phyloP scores from a whole-genome alignment of 2,113 vertebrate genomes.

The Percina caprodes region DNA sequence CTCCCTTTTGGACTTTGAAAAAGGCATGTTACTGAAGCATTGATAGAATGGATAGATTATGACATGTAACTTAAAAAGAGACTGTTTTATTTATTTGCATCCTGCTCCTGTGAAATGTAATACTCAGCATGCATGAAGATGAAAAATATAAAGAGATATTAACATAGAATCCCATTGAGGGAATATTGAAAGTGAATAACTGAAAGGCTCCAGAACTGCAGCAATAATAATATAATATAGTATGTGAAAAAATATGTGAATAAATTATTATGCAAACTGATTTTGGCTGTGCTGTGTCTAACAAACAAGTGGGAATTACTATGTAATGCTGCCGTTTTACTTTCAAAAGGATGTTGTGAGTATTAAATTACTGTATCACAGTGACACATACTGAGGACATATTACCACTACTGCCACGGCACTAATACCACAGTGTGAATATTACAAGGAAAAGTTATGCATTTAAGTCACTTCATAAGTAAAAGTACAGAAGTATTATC shows the following conservation, averaged over 20 bases:
- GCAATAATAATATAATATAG: constrained; percentile 85
- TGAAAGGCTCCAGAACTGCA: constrained; percentile 81
- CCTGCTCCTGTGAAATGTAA: constrained; percentile 84
- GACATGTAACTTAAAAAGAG: constrained; percentile 80
- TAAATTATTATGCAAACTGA: constrained; percentile 82
- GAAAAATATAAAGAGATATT: constrained; percentile 76
- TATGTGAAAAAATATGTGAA: constrained; percentile 79
- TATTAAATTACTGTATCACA: not conserved
- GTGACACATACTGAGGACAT: not conserved
- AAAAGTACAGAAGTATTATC: not conserved
- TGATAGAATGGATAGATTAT: constrained; percentile 85
- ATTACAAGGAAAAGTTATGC: not conserved
- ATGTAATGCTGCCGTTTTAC: not conserved
- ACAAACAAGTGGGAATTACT: constrained; percentile 16
- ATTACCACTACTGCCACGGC: not conserved
- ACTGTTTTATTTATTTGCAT: constrained; percentile 85
- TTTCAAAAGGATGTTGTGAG: constrained; percentile 4
- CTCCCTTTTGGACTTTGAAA: constrained; percentile 76
- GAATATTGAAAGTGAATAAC: constrained; percentile 71
- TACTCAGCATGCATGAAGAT: constrained; percentile 85
- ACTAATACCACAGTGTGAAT: not conserved
- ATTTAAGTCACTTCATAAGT: not conserved
- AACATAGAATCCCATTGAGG: constrained; percentile 76
- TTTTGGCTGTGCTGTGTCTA: constrained; percentile 60
- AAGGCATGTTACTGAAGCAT: constrained; percentile 85